Base-by-base conservation (phyloP, 2,888 invertebrate species). In the Orthonevra nobilis region DNA sequence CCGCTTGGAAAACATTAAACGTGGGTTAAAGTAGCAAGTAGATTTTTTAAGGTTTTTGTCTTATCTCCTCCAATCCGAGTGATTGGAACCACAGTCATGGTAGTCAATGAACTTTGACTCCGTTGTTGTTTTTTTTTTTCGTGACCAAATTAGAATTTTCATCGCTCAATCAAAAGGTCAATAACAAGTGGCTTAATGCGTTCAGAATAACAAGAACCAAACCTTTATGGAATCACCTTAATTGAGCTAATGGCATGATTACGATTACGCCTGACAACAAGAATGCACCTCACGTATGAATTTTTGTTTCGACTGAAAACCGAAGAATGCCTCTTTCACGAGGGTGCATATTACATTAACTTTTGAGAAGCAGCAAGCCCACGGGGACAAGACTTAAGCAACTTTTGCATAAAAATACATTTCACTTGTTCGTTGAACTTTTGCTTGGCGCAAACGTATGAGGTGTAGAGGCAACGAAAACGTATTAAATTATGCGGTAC, bases 341-440 rank as follows among this genome's bases (percentile, higher is more conserved):
- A n/a, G n/a, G n/a, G 44, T 9, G 7, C 28, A 3, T 44, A 48
- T 69, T 40, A 30, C 46, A 68, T 60, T 42, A 26, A 40, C 26
- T 42, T 69, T 48, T 19, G 40, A 28, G 40, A 12, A 23, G n/a
- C 10, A 32, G 10, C 7, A 10, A 2, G 0, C n/a, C 2, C 1
- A 10, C 9, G 10, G 3, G 1, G 20, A 52, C 17, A 34, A n/a
- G 7, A 15, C 17, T 52, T 64, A 32, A n/a, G 26, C 3, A 20
- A 32, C 3, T 48, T 48, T 46, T 40, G 20, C 50, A 58, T 38
- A 30, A 30, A 38, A 30, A 28, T 30, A 15, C 14, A 46, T 23
- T 56, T 61, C 48, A 50, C 63, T 42, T 52, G 69, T 75, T 28
- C 63, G 42, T 75, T 75, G 74, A 75, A 75, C 68, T 26, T n/a